Evolutionary conservation across 2,888 invertebrate species (phyloP).

Genomic region (Tetramorium bicarinatum): DNA sequence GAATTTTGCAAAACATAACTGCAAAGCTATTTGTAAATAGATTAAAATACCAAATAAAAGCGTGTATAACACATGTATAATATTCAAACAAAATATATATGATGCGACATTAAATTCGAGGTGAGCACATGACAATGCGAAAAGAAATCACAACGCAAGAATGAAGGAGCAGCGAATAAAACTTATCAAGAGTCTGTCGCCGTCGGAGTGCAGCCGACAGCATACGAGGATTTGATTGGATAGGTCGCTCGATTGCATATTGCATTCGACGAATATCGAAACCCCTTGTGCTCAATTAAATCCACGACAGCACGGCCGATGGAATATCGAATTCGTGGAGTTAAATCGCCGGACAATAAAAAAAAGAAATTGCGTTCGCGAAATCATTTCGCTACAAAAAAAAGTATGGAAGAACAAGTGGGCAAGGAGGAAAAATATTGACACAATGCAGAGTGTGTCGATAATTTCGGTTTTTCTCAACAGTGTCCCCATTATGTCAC

Average conservation of each 20-base stretch:
- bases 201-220: constrained; percentile 62
- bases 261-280: constrained; percentile 72
- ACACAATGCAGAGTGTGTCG: constrained; percentile 28
- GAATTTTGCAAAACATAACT: not conserved
- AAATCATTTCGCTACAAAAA: constrained; percentile 54
- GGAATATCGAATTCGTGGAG: constrained; percentile 66
- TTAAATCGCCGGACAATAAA: constrained; percentile 60
- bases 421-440: constrained; percentile 34
- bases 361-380: constrained; percentile 24
- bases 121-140: not conserved
- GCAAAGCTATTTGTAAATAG: not conserved
- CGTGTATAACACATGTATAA: not conserved
- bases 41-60: not conserved
- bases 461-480: constrained; percentile 41
- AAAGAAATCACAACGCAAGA: constrained; percentile 30
- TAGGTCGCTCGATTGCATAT: constrained; percentile 72
- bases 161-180: constrained; percentile 64
- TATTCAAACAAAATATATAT: not conserved
- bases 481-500: constrained; percentile 32
- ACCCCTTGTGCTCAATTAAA: constrained; percentile 74
- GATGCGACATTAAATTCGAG: not conserved
- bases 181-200: constrained; percentile 70
- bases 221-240: constrained; percentile 71
- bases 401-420: constrained; percentile 9
- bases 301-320: constrained; percentile 58